Base-by-base conservation (phyloP, 2,888 invertebrate genomes). In the Teleogryllus oceanicus region DNA sequence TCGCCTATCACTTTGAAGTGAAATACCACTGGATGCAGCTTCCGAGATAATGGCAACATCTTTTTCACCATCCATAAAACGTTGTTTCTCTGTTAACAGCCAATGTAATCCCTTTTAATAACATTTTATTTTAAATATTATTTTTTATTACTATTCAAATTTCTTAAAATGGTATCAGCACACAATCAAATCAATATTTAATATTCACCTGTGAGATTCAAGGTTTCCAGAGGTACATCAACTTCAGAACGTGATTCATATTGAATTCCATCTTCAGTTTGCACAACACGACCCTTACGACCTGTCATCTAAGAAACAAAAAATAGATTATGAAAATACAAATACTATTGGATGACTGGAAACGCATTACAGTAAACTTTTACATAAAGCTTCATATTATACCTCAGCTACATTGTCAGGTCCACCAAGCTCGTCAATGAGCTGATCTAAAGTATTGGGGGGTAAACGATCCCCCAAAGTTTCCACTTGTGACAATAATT, bases 1-100 rank as follows among this genome's bases (percentile, higher is more conserved):
- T 83, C 99, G 90, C 80, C 98, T 89, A 87, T 99, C 99, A 84
- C 98, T 97, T 86, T 99, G 98, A 82, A 99, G 88, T 0, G 97
- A 98, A 84, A 98, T 98, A 87, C 99, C 99, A 83, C 97, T 97
- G 83, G 97, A 97, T 10, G 99, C 99, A 0, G 99, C 99, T 88
- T 99, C 99, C 0, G 99, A 99, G 83, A 99, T 99, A 84, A 99
- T 98, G 51, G 99, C 99, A 49, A 99, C 96, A 85, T 96, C 96
- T 88, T 99, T 99, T 87, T 96, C 95, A 0, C 98, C 98, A 87
- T 97, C 95, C 99, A 99, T 99, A 88, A 99, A 99, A 83, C 93
- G 86, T 84, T 91, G 90, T 85, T 91, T 92, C 86, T 92, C 91
- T 83, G 84, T 37, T 37, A 37, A 37, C 37, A 37, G 37, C 37